A percentile compares a stretch with the other conserved stretches of the same genome.
phyloP scores from a whole-genome alignment of 2,888 invertebrate species.

The Encarsia formosa region DNA sequence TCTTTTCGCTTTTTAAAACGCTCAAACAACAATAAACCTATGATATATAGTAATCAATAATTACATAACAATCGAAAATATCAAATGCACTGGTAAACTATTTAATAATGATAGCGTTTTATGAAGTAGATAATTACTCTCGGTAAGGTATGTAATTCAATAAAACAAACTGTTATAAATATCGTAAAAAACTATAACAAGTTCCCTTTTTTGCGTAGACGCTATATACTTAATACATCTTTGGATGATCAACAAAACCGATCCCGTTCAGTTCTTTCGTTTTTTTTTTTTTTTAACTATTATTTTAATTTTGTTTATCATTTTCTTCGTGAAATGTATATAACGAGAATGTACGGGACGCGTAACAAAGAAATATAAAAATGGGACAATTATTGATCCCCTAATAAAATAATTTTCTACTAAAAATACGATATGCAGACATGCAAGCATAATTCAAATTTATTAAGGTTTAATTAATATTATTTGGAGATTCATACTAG shows the following conservation, averaged over 20 bases:
- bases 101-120: conserved; percentile 7
- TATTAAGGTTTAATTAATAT: conserved; percentile 6
- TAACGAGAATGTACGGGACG: conserved; percentile 6
- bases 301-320: neutral
- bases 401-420: conserved; percentile 20
- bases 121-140: conserved; percentile 6
- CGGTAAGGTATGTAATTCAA: conserved; percentile 9
- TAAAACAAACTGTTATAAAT: conserved; percentile 30
- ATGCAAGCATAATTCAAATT: conserved; percentile 6
- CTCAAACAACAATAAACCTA: conserved; percentile 38
- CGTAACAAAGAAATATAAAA: conserved; percentile 23
- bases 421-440: conserved; percentile 8
- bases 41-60: conserved; percentile 40
- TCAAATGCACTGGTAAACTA: conserved; percentile 39
- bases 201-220: conserved; percentile 15
- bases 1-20: conserved; percentile 21
- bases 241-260: conserved; percentile 43
- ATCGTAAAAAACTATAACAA: conserved; percentile 32
- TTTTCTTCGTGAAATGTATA: neutral
- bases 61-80: conserved; percentile 42
- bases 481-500: conserved; percentile 2
- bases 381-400: neutral
- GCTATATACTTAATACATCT: conserved; percentile 38
- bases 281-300: neutral
- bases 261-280: conserved; percentile 15